Evolutionary conservation across 2,113 vertebrate species (phyloP), one percentile per base, ranked within the genome.

Genomic region (Fukomys damarensis): DNA sequence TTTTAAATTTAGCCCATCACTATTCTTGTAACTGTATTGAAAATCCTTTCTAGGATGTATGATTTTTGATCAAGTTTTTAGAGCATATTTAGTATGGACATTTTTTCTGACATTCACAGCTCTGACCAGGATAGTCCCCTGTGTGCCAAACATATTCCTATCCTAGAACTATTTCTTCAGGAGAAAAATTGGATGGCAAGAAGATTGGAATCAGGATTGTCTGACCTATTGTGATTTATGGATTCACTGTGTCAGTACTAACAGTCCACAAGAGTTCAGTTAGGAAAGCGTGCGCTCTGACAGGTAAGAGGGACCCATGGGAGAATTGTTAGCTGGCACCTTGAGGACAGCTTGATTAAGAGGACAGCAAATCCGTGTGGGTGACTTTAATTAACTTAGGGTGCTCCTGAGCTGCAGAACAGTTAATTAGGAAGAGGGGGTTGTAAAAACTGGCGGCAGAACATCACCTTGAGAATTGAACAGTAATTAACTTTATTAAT

Each of bases 401-500:
- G 19, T 63, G 17, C 46, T 61, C 24, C 46, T 66, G 35, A 56
- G 70, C 86, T 88, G 16, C 58, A 38, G 65, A 65, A 32, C 7
- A 76, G 52, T 84, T 65, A 79, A 79, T 66, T 41, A 38, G 81
- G 88, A 80, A 76, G 77, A 76, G 46, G 20, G 59, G 79, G 68
- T n/a, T 61, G 28, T 28, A 84, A 96, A 80, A 92, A 9, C 80
- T 90, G 58, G 88, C 22, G 35, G 58, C 83, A 74, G 91, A 94
- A 38, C 66, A 85, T 82, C n/a, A 72, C 72, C 82, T 30, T 83
- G 94, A 96, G 96, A 81, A 63, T 91, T 97, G 72, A 92, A 63
- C 13, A 63, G 96, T 97, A 95, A 96, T 97, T 97, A 97, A 96
- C 90, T 96, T 92, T 93, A 76, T 92, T 96, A 95, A 96, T 93